Percentiles rank a stretch among this genome's conserved stretches.
These are phyloP conservation scores for Rhynchophorus ferrugineus DNA, from an alignment of 1,140 invertebrate species.

Conservation along the genomic window DNA sequence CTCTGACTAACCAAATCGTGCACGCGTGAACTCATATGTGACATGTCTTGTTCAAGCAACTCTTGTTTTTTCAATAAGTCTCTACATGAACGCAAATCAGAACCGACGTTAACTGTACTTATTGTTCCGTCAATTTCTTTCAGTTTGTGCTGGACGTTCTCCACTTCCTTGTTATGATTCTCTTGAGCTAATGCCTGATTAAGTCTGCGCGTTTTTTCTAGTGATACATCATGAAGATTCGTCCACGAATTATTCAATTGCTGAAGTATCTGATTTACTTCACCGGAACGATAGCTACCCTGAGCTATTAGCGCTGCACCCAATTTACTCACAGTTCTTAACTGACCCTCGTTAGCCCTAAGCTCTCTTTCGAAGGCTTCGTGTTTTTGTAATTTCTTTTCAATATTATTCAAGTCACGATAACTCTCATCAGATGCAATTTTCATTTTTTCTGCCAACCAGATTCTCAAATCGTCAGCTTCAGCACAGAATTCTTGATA, in stretches of 20 bases:
- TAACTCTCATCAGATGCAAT: constrained; percentile 90
- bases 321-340: constrained; percentile 74
- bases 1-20: constrained; percentile 70
- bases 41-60: constrained; percentile 72
- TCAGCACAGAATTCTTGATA: constrained; percentile 84
- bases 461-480: constrained; percentile 77
- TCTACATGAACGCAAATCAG: constrained; percentile 81
- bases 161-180: constrained; percentile 65
- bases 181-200: constrained; percentile 74
- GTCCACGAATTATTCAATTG: constrained; percentile 70
- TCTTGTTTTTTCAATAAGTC: constrained; percentile 81
- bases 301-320: constrained; percentile 63
- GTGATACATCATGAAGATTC: constrained; percentile 56
- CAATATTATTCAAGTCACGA: constrained; percentile 82
- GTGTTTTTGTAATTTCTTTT: constrained; percentile 92
- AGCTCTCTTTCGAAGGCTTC: constrained; percentile 96
- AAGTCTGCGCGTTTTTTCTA: constrained; percentile 76
- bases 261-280: constrained; percentile 57
- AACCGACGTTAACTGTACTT: constrained; percentile 72
- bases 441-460: constrained; percentile 89
- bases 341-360: constrained; percentile 81
- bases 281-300: constrained; percentile 60
- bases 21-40: constrained; percentile 68
- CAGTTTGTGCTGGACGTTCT: constrained; percentile 73
- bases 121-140: constrained; percentile 69